A percentile compares a stretch with the other conserved stretches of the same genome.
phyloP scores from a whole-genome alignment of 2,888 invertebrate genomes.

The Athalia circularis region DNA sequence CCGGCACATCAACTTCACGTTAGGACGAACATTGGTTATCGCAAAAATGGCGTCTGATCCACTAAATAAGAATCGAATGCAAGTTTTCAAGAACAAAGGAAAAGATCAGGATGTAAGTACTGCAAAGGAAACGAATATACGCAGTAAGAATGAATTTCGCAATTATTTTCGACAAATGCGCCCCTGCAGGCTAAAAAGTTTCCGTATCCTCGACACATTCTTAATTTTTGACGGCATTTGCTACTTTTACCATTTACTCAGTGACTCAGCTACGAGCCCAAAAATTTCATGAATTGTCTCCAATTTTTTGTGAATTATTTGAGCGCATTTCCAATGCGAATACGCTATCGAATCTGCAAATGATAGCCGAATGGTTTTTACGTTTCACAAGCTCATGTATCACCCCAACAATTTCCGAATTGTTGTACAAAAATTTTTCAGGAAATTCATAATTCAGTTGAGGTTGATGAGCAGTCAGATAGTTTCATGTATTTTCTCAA shows the following conservation, averaged over 20 bases:
- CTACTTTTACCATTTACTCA: conserved; percentile 8
- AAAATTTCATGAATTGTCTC: conserved; percentile 3
- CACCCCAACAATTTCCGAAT: no score
- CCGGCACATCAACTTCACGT: conserved; percentile 42
- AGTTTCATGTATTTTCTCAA: conserved; percentile 34
- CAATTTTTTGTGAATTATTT: neutral
- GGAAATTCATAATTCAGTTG: no score
- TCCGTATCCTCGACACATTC: conserved; percentile 7
- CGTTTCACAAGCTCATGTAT: neutral
- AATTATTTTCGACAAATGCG: neutral
- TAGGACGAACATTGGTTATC: conserved; percentile 60
- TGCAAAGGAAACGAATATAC: neutral
- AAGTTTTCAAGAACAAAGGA: conserved; percentile 98
- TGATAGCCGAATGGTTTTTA: neutral
- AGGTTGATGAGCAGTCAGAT: no score
- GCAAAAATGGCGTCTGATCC: conserved; percentile 86
- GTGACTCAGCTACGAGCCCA: conserved; percentile 13
- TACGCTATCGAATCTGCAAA: neutral
- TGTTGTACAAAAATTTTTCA: no score
- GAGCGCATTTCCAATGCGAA: neutral
- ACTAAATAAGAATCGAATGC: conserved; percentile 89
- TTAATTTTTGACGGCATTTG: neutral
- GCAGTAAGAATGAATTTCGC: neutral
- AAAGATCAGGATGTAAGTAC: conserved; percentile 98
- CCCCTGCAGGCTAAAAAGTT: neutral